Conservation (phyloP, 2,113 vertebrate species). For the Trematocara zebra region DNA sequence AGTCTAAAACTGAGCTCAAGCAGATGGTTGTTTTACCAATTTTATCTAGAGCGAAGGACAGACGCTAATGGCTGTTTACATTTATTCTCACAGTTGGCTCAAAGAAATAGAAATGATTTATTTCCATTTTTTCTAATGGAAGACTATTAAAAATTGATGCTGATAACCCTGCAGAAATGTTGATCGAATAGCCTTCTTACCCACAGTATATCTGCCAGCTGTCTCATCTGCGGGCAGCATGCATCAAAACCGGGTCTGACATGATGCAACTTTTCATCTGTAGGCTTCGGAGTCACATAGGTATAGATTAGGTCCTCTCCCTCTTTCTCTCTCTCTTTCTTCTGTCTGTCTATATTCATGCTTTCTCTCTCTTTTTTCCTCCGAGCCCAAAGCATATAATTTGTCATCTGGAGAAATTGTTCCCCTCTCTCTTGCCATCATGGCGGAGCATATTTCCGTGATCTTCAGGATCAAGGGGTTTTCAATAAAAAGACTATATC, state of each 20-base stretch:
- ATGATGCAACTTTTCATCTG: conserved; percentile 56
- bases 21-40: conserved; percentile 1
- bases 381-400: conserved; percentile 21
- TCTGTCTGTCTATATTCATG: background rate
- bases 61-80: conserved; percentile 17
- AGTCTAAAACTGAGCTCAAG: background rate
- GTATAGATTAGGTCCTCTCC: conserved; percentile 38
- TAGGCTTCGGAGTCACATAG: conserved; percentile 22
- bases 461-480: conserved; percentile 56
- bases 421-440: conserved; percentile 17
- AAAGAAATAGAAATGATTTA: conserved; percentile 13
- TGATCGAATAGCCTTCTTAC: conserved; percentile 30
- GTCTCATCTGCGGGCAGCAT: conserved; percentile 38
- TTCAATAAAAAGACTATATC: conserved; percentile 40
- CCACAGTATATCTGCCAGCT: conserved; percentile 41
- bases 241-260: conserved; percentile 51
- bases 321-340: background rate
- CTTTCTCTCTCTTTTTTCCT: background rate
- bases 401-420: conserved; percentile 50
- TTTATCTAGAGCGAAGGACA: background rate
- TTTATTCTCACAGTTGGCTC: conserved; percentile 19
- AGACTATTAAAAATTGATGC: conserved; percentile 17
- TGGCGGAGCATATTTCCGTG: conserved; percentile 23
- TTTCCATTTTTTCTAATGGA: conserved; percentile 16
- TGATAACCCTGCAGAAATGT: conserved; percentile 18